A percentile compares a stretch with the other conserved stretches of the same genome.
These are phyloP conservation scores for Xestia rhomboidea DNA, from an alignment of 2,888 invertebrate species.

Conservation along the genomic window DNA sequence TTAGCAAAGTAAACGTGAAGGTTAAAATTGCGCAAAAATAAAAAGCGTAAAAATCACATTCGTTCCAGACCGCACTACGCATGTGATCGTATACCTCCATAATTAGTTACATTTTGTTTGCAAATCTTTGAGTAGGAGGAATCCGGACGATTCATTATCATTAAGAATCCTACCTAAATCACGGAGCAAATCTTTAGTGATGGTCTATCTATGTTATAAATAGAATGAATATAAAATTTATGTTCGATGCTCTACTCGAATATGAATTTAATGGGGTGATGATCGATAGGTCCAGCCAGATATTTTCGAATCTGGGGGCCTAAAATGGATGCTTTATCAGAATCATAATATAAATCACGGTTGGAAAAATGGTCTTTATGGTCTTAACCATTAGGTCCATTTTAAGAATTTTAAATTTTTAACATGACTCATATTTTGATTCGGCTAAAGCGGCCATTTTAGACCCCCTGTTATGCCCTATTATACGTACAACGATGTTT, in stretches of 20 bases:
- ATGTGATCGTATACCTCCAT: slow-evolving; percentile 35
- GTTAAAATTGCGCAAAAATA: slow-evolving; percentile 25
- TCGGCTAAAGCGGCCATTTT: too few species aligned
- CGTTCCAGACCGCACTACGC: slow-evolving; percentile 25
- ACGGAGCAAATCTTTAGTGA: slow-evolving; percentile 22
- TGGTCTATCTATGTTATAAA: not conserved
- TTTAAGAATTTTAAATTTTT: too few species aligned
- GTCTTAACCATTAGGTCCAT: too few species aligned
- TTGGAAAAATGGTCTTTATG: too few species aligned
- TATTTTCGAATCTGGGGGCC: slow-evolving; percentile 11
- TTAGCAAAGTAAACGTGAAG: slow-evolving; percentile 43
- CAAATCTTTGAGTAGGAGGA: slow-evolving; percentile 25
- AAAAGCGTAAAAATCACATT: slow-evolving; percentile 36
- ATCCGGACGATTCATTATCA: slow-evolving; percentile 23
- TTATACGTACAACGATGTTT: not conserved
- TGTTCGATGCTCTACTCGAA: not conserved
- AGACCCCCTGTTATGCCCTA: not conserved
- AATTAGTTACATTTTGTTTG: slow-evolving; percentile 43
- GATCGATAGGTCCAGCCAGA: too few species aligned
- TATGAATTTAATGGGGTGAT: not conserved
- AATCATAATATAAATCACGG: too few species aligned
- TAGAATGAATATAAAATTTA: not conserved
- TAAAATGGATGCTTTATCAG: too few species aligned
- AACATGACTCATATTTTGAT: too few species aligned
- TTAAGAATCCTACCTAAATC: not conserved